Conservation (phyloP, 2,797 vertebrate genomes). For the Bovichtus diacanthus region DNA sequence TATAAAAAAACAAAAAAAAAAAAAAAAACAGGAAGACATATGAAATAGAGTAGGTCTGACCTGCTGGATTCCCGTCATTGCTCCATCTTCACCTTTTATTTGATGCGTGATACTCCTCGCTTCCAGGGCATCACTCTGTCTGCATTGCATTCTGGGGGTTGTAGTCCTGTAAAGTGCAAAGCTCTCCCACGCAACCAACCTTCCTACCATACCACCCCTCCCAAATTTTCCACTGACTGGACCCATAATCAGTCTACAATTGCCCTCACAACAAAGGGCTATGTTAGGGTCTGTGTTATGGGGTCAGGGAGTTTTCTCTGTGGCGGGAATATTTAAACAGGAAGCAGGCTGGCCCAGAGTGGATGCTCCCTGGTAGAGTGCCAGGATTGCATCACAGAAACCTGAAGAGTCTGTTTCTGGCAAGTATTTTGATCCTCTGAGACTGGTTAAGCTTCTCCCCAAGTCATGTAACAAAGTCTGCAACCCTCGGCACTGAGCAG, state of each 20-base stretch:
- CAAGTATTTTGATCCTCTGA: constrained; percentile 74
- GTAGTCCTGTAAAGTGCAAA: constrained; percentile 99
- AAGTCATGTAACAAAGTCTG: constrained; percentile 82
- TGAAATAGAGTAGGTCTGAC: constrained; percentile 99
- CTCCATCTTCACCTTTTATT: constrained; percentile 94
- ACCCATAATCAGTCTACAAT: constrained; percentile 69
- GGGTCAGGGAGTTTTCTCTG: constrained; percentile 75
- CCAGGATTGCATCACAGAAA: constrained; percentile 74
- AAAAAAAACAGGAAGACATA: constrained; percentile 91
- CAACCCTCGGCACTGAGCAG: constrained; percentile 70
- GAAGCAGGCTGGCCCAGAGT: constrained; percentile 81
- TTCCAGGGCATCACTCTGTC: constrained; percentile 86
- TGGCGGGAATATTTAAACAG: constrained; percentile 70
- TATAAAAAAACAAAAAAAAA: too few species aligned
- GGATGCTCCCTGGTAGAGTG: constrained; percentile 75
- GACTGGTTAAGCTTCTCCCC: constrained; percentile 78
- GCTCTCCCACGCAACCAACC: constrained; percentile 94
- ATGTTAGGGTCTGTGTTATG: constrained; percentile 72
- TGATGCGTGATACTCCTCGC: constrained; percentile 90
- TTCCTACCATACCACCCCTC: constrained; percentile 79
- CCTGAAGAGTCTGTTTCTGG: constrained; percentile 79
- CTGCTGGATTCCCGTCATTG: constrained; percentile 97
- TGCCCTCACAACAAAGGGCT: constrained; percentile 66
- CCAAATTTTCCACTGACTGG: constrained; percentile 66
- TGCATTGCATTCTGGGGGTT: constrained; percentile 84